Evolutionary conservation across 2,797 vertebrate species (phyloP), one percentile per base, ranked within the genome.

Genomic region (Acanthurus lineatus): DNA sequence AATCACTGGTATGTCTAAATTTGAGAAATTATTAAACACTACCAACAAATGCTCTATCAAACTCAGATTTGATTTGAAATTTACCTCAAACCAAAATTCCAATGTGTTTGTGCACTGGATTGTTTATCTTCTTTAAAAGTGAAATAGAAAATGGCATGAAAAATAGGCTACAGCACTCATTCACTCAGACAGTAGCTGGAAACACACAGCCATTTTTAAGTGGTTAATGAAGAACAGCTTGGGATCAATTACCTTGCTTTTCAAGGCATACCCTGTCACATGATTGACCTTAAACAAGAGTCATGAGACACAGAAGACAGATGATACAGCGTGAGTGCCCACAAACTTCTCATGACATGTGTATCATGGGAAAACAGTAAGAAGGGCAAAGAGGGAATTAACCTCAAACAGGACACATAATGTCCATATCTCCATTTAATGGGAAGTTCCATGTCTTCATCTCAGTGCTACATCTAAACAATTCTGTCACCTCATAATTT

Each of bases 241-340:
- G 86, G 82, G 83, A 94, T 91, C 90, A 92, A 95, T 96, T 95
- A 93, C 72, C 63, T 79, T 69, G 68, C 92, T 92, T 94, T 92
- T 91, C 77, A 74, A 75, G 86, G 79, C 80, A 66, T 62, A 75
- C 80, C 40, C 80, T 69, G 81, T 94, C 95, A 94, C 93, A 94
- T 93, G 94, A 90, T 88, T 80, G 57, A 73, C 57, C 66, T 77
- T 69, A 92, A 95, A 96, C 83, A 60, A 88, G 90, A 94, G 91
- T 94, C 95, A 96, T 91, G 93, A 83, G 95, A 94, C 84, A 66
- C 25, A 51, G 60, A 69, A 80, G 67, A 81, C 62, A 70, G 61
- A 63, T 65, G 47, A 69, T 40, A 38, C 56, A 53, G 59, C 5
- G 3, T 67, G 73, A 45, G 47, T 48, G 25, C 58, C 69, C 72